Percentiles rank a stretch among this genome's conserved stretches.
Evolutionary conservation across 1,140 invertebrate species (phyloP).

Genomic region (Trachelipus rathkii): DNA sequence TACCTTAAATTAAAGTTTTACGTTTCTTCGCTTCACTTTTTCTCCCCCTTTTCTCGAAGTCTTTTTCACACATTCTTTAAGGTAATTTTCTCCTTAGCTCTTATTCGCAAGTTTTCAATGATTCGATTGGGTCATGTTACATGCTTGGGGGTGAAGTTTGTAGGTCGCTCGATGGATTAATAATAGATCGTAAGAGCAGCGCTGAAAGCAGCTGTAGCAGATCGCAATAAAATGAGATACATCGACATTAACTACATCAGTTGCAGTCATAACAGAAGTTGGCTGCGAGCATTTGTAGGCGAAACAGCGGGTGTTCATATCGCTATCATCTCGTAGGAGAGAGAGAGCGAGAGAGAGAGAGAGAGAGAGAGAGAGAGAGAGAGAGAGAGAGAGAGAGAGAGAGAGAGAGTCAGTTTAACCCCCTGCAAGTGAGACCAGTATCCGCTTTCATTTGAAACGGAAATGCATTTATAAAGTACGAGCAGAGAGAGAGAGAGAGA

Average conservation of each 20-base stretch:
- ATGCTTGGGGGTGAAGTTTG: background rate
- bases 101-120: background rate
- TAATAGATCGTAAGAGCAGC: background rate
- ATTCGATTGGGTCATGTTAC: background rate
- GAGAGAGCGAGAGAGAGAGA: no score
- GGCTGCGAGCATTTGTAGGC: background rate
- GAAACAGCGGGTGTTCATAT: background rate
- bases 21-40: background rate
- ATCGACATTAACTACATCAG: background rate
- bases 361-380: no score
- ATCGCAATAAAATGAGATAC: background rate
- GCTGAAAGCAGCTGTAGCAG: background rate
- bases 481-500: background rate
- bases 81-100: background rate
- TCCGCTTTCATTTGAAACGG: background rate
- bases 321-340: background rate
- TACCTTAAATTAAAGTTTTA: background rate
- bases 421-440: background rate
- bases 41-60: background rate
- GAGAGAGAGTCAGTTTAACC: background rate
- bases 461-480: background rate
- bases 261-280: background rate
- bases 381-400: no score
- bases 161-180: background rate
- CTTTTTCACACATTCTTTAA: background rate